Evolutionary conservation across 2,797 vertebrate genomes (phyloP), one percentile per base, ranked within the genome.

Genomic region (Trachurus trachurus): DNA sequence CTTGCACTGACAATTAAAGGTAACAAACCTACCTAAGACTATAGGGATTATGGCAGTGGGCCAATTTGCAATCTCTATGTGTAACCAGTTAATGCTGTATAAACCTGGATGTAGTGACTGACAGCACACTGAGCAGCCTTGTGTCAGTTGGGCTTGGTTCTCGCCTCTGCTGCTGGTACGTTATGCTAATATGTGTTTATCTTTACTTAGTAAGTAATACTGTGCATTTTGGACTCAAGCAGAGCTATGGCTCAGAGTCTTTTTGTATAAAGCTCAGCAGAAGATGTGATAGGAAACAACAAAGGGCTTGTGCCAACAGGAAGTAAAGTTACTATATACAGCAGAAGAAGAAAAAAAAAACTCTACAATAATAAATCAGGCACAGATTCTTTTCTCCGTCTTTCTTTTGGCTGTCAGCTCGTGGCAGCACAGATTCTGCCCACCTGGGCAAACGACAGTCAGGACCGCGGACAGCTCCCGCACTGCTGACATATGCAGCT

Each of bases 171-270:
- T 4, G 70, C 31, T 66, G 59, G 19, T 71, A 29, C 37, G 9
- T 68, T 69, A 11, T 70, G 26, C 62, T 58, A 49, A 71, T 56
- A 67, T n/a, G 21, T 11, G 5, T 74, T 78, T 59, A 9, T 85
- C 68, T 84, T 29, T 44, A 22, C 21, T 15, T 37, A 81, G 53
- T 56, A 71, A 66, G 44, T 72, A 44, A 56, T 16, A 0, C 53
- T 80, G 56, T 66, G 21, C 22, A 11, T 82, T 73, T 39, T 80
- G 77, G 52, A 59, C 52, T 26, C 63, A 67, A 71, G 69, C 77
- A 71, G 72, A 50, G 66, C 31, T 58, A 73, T 78, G 74, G 82
- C 52, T 85, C 82, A 85, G 54, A 78, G 12, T 59, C 42, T 69
- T 79, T 64, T 52, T 66, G 71, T 29, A 37, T 57, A 50, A 75